A percentile compares a stretch with the other conserved stretches of the same genome.
These are phyloP conservation scores for Epinotia ramella DNA, from an alignment of 2,888 invertebrate genomes.

Conservation along the genomic window DNA sequence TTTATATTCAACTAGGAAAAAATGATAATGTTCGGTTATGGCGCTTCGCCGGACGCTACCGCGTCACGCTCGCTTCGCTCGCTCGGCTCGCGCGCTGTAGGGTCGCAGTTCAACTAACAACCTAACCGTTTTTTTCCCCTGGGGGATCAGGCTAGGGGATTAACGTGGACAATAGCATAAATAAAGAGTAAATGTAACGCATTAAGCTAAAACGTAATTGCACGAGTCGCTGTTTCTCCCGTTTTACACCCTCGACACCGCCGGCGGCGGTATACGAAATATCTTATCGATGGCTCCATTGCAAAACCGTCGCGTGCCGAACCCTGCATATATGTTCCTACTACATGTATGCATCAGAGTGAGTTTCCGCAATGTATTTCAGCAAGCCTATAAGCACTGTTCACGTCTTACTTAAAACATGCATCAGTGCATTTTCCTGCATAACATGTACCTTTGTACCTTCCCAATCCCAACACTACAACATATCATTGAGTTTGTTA, in stretches of 20 bases:
- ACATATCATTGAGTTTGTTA: no score
- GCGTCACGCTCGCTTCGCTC: no score
- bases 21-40: no score
- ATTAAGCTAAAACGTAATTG: background rate
- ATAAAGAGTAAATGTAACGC: background rate
- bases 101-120: no score
- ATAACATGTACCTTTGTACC: no score
- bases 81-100: no score
- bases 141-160: no score
- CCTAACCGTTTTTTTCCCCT: no score
- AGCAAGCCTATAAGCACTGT: slow-evolving; percentile 2
- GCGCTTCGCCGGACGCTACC: no score
- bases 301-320: slow-evolving; percentile 25
- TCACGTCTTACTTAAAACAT: background rate
- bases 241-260: slow-evolving; percentile 54
- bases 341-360: slow-evolving; percentile 19
- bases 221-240: slow-evolving; percentile 48
- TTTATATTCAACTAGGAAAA: no score
- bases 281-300: slow-evolving; percentile 45
- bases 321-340: background rate
- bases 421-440: background rate
- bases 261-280: slow-evolving; percentile 55
- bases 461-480: no score
- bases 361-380: slow-evolving; percentile 17
- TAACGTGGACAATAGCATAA: no score